Base-by-base conservation (phyloP, 2,797 vertebrate species). In the Adelosebastes latens region DNA sequence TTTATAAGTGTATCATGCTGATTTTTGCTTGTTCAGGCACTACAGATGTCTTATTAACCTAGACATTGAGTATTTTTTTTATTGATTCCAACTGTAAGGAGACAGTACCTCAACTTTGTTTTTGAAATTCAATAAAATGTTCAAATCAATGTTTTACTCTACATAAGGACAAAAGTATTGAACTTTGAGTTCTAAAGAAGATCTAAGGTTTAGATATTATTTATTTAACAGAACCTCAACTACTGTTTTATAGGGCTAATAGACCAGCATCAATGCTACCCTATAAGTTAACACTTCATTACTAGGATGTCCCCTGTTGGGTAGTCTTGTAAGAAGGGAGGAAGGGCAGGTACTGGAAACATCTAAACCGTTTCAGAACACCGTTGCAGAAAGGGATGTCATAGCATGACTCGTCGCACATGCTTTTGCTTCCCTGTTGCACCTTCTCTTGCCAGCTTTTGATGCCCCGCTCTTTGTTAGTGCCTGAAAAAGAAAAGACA, bases 321-420 rank as follows among this genome's bases (percentile, higher is more conserved):
- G 27, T 39, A 34, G 71, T 75, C 56, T 90, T 88, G 42, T 93
- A 91, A 16, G 95, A 89, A 0, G 95, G 96, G 25, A 96, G 93
- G 84, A 96, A 97, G 14, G 96, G 96, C 49, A 97, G 79, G 72
- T 94, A 93, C 77, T 89, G 89, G 71, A 92, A 82, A 14, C 90
- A 93, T 63, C 49, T 81, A 20, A 79, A 91, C 61, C 77, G 85
- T 58, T 90, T 91, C 13, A 96, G 82, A 53, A 91, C 12, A 14
- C 52, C 20, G 5, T 6, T 90, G 85, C 94, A 94, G 82, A 91
- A 92, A 4, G 94, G 92, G 11, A 91, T 89, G 32, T 96, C 90
- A 18, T 94, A 93, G 79, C 93, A 96, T 4, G 89, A 93, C 34
- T 77, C 60, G 59, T 95, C 93, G 42, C 71, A 92, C 12, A 46